A percentile compares a stretch with the other conserved stretches of the same genome.
Conservation (phyloP, 64 coral and sea anemone species). For the Actinia tenebrosa region DNA sequence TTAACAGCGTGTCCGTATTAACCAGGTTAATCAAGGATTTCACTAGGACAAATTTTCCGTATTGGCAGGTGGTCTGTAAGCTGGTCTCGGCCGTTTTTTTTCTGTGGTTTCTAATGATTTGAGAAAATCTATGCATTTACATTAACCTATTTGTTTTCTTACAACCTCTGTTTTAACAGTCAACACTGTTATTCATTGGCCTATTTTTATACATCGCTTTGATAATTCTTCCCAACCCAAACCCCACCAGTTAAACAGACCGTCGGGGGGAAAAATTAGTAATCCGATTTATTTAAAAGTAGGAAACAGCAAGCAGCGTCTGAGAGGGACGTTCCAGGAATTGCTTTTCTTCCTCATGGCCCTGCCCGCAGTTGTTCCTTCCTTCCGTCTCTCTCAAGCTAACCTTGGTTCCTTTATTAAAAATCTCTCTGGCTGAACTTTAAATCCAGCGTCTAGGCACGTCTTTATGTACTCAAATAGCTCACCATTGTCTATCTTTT, state of each 20-base stretch:
- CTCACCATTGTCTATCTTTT: neutral
- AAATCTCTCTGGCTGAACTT: neutral
- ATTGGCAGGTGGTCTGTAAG: no score
- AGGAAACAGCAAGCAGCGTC: neutral
- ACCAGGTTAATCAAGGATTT: no score
- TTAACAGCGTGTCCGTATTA: no score
- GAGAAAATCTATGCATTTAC: neutral
- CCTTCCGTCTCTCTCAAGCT: neutral
- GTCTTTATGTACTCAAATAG: neutral
- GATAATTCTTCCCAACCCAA: neutral
- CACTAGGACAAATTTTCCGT: no score
- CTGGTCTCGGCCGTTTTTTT: no score
- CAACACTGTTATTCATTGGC: neutral
- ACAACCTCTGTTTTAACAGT: neutral
- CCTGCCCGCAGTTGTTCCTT: neutral
- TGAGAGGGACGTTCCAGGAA: neutral
- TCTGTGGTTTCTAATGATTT: neutral
- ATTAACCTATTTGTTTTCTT: neutral
- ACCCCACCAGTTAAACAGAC: neutral
- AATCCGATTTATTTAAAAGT: neutral
- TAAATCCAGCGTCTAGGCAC: neutral
- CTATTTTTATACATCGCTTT: neutral
- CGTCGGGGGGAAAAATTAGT: neutral
- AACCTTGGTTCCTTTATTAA: neutral
- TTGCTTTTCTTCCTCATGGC: neutral